Conservation (phyloP, 2,797 vertebrate species). For the Syngnathus rostellatus region DNA sequence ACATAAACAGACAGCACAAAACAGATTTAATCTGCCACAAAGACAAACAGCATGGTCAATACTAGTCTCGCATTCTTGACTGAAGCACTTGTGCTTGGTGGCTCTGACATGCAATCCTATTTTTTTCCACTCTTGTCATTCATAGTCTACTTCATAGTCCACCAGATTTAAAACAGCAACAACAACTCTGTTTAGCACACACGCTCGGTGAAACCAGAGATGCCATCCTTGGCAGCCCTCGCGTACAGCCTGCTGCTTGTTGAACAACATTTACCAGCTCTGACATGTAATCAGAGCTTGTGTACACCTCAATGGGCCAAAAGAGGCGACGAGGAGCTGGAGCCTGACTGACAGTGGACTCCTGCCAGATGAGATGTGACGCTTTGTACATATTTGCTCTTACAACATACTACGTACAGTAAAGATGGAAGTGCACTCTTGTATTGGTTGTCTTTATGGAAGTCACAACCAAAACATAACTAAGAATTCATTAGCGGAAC, state of each 20-base stretch:
- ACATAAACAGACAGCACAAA: background rate
- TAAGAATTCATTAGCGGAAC: background rate
- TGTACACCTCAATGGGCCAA: slow-evolving; percentile 23
- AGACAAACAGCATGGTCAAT: slow-evolving; percentile 8
- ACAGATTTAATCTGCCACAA: slow-evolving; percentile 32
- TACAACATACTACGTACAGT: background rate
- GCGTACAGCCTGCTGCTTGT: slow-evolving; percentile 22
- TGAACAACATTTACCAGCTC: slow-evolving; percentile 42
- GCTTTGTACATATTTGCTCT: slow-evolving; percentile 35
- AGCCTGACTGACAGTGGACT: slow-evolving; percentile 13
- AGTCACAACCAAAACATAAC: background rate
- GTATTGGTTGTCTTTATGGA: background rate
- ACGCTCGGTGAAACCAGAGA: slow-evolving; percentile 21
- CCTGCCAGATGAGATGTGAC: slow-evolving; percentile 49
- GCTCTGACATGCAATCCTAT: slow-evolving; percentile 48
- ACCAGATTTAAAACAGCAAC: slow-evolving; percentile 24
- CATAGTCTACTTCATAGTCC: background rate
- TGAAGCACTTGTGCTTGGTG: slow-evolving; percentile 16
- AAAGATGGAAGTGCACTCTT: background rate
- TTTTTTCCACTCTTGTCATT: slow-evolving; percentile 40
- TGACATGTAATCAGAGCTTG: slow-evolving; percentile 58
- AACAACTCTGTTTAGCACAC: slow-evolving; percentile 23
- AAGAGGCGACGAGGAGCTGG: slow-evolving; percentile 12
- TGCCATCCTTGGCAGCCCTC: slow-evolving; percentile 17
- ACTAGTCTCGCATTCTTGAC: slow-evolving; percentile 31